phyloP scores from a whole-genome alignment of 2,113 vertebrate genomes.

The Gallinago paraguaiae region DNA sequence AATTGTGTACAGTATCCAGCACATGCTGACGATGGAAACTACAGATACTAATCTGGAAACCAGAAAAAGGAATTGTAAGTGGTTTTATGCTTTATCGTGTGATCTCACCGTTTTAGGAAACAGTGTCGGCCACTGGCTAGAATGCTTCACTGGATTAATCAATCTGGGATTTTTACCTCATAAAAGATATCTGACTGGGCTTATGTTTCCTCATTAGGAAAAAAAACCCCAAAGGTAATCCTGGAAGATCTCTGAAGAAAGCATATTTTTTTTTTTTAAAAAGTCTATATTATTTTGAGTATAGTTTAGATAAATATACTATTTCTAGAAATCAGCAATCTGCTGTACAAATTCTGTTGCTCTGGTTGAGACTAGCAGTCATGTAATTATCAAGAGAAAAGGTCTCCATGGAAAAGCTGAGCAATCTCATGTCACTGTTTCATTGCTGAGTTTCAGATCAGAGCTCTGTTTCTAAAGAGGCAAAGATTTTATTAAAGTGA shows the following conservation, averaged over 20 bases:
- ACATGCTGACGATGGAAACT: background rate
- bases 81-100: background rate
- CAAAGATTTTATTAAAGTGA: background rate
- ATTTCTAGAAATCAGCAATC: background rate
- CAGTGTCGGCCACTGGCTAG: background rate
- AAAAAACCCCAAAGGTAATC: fast-evolving
- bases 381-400: background rate
- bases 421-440: background rate
- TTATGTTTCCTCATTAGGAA: background rate
- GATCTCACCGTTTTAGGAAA: background rate
- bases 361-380: background rate
- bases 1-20: background rate
- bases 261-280: background rate
- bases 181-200: background rate
- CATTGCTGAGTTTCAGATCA: background rate
- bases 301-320: background rate
- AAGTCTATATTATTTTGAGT: background rate
- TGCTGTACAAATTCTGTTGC: background rate
- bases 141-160: background rate
- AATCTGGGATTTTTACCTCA: background rate
- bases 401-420: background rate
- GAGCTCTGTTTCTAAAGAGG: background rate
- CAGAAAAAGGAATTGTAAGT: background rate
- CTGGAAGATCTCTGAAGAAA: background rate
- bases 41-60: background rate